A percentile compares a stretch with the other conserved stretches of the same genome.
Conservation (phyloP, 2,888 invertebrate genomes). For the Cryptophagus acutangulus region DNA sequence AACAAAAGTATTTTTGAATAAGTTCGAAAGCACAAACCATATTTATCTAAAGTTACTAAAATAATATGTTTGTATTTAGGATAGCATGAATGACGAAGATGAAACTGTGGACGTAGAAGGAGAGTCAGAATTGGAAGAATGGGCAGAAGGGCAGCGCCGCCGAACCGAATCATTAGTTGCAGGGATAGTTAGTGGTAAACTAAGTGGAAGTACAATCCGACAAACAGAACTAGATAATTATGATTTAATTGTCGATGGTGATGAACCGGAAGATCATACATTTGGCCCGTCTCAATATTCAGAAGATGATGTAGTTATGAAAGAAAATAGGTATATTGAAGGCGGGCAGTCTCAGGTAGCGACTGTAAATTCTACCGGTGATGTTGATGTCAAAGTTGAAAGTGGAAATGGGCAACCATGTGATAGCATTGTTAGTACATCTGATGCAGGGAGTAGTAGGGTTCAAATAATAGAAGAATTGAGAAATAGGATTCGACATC, state of each 20-base stretch:
- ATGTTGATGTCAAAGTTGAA: slow-evolving; percentile 45
- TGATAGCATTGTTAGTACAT: slow-evolving; percentile 50
- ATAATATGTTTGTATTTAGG: slow-evolving; percentile 20
- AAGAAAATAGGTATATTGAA: slow-evolving; percentile 37
- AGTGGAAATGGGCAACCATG: slow-evolving; percentile 40
- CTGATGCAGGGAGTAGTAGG: slow-evolving; percentile 47
- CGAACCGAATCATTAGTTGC: slow-evolving; percentile 33
- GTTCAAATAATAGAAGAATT: slow-evolving; percentile 55
- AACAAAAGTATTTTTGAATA: no score
- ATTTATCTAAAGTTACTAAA: background rate
- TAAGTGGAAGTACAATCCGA: slow-evolving; percentile 39
- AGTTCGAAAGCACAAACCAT: no score
- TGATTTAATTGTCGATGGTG: slow-evolving; percentile 47
- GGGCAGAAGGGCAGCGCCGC: slow-evolving; percentile 48
- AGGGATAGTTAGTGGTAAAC: slow-evolving; percentile 31
- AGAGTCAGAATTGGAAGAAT: slow-evolving; percentile 55
- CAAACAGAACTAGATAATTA: slow-evolving; percentile 41
- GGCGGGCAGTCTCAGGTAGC: slow-evolving; percentile 40
- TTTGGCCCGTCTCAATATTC: slow-evolving; percentile 47
- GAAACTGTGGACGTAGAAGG: slow-evolving; percentile 67
- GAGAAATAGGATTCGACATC: slow-evolving; percentile 53
- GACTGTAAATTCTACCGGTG: slow-evolving; percentile 47
- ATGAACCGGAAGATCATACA: slow-evolving; percentile 43
- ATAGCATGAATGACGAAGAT: slow-evolving; percentile 53
- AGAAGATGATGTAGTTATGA: slow-evolving; percentile 43